A percentile compares a stretch with the other conserved stretches of the same genome.
phyloP scores from a whole-genome alignment of 2,888 invertebrate genomes.

The Margaritifera margaritifera region DNA sequence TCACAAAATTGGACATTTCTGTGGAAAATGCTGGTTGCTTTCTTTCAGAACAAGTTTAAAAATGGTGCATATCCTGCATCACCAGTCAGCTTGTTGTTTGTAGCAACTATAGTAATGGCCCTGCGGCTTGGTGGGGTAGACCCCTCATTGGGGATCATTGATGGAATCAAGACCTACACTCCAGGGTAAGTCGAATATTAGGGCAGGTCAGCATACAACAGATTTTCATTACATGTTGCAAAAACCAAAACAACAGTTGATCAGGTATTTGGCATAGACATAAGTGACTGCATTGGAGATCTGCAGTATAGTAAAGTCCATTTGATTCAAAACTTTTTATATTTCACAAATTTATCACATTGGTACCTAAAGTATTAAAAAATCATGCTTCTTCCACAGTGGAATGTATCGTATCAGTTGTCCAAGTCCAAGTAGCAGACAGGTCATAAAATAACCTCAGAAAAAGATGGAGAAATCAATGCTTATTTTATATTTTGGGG shows the following conservation, averaged over 20 bases:
- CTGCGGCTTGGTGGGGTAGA: conserved; percentile 83
- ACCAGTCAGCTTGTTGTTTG: conserved; percentile 88
- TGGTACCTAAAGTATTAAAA: no score
- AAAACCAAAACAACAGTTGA: not conserved
- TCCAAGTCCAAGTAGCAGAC: no score
- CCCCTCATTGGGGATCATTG: conserved; percentile 88
- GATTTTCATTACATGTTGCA: not conserved
- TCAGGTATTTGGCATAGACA: not conserved
- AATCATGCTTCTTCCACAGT: no score
- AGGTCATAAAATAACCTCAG: no score
- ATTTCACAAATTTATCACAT: no score
- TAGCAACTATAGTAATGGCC: conserved; percentile 85
- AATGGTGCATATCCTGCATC: conserved; percentile 98
- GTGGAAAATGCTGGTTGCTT: not conserved
- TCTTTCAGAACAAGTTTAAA: conserved; percentile 89
- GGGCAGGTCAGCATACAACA: not conserved
- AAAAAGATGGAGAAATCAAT: no score
- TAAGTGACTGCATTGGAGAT: not conserved
- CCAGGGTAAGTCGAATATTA: conserved; percentile 42
- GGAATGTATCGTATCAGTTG: no score
- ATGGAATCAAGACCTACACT: conserved; percentile 80
- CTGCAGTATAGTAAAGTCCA: no score
- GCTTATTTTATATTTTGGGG: no score
- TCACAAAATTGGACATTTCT: no score
- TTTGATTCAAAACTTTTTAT: no score